Evolutionary conservation across 2,888 invertebrate species (phyloP), one percentile per base, ranked within the genome.

Genomic region (Melieria crassipennis): DNA sequence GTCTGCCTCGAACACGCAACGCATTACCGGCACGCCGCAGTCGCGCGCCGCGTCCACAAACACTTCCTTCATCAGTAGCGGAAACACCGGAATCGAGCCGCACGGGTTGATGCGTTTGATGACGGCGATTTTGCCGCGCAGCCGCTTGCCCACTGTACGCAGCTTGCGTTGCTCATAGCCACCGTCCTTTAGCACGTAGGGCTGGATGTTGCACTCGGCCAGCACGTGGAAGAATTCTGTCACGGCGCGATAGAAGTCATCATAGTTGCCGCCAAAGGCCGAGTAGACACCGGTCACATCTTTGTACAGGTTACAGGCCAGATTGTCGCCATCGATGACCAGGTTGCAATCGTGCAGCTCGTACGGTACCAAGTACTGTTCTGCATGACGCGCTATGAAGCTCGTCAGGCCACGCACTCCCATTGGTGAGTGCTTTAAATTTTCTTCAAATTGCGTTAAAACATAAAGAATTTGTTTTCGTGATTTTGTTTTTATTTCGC

Each of bases 1-100:
- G 84, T 98, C 98, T 1, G 97, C 97, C 86, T 98, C 98, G 84
- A 93, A 95, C 77, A 93, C 91, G 81, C 95, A 93, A 66, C 94
- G 90, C 61, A 92, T 91, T 74, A 91, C 89, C 9, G 89, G 89
- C 7, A 96, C 87, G 7, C 89, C 88, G 81, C 93, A 89, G 77
- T 92, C 91, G 4, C 82, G 80, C 2, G 94, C 86, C 0, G 93
- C 90, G 82, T 92, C 91, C 69, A 90, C 89, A 80, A 97, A 96
- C 0, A 93, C 91, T 79, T 93, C 92, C 67, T 91, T 89, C 61
- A 94, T 85, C 71, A 95, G 88, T 42, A 94, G 84, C 0, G 97
- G 97, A 80, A 95, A 92, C n/a, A 93, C 89, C 66, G 89, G 89
- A 48, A 85, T 87, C 0, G 88, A 86, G 78, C 91, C 90, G 42